Evolutionary conservation across 1,140 invertebrate genomes (phyloP), one percentile per base, ranked within the genome.

Genomic region (Drosophila orosa): DNA sequence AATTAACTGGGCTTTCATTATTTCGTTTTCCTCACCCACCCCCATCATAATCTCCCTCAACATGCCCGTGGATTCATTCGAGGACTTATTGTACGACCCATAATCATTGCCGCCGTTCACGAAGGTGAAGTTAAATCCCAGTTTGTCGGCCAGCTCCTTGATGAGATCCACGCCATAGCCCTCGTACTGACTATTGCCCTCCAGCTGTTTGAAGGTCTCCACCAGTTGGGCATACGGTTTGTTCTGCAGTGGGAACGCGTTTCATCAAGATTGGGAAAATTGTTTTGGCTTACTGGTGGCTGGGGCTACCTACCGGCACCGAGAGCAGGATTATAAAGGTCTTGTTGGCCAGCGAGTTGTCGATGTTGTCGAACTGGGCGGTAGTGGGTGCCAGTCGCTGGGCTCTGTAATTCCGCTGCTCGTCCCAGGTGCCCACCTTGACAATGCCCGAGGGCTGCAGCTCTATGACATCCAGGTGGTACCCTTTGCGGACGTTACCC

Each of bases 121-220:
- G 74, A 98, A 95, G 0, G 95, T 96, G 80, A 97, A 99, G 90
- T 97, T 98, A 90, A 98, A 98, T 7, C 96, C 95, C 5, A 98
- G 92, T 74, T 95, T 93, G 68, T 94, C 92, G 5, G 96, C 94
- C 13, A 98, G 92, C 81, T 95, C 94, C 15, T 96, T 93, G 52
- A 98, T 96, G 13, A 98, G 92, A 91, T 97, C 96, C 19, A 98
- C 94, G 6, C 95, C 95, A 82, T 95, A 97, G 33, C 97, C 97
- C 92, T 97, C 94, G 77, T 95, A 98, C n/a, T 95, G 94, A 62
- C 96, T 96, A 85, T 98, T 98, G 1, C 97, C 97, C 37, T 93
- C 93, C 56, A 97, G 93, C 68, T 94, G 94, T 6, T 92, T 92
- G 29, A 94, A 92, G 0, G 95, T 95, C 90, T 96, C 94, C 86